These are phyloP conservation scores for Pyrochroa serraticornis DNA, from an alignment of 2,888 invertebrate species.

Conservation along the genomic window DNA sequence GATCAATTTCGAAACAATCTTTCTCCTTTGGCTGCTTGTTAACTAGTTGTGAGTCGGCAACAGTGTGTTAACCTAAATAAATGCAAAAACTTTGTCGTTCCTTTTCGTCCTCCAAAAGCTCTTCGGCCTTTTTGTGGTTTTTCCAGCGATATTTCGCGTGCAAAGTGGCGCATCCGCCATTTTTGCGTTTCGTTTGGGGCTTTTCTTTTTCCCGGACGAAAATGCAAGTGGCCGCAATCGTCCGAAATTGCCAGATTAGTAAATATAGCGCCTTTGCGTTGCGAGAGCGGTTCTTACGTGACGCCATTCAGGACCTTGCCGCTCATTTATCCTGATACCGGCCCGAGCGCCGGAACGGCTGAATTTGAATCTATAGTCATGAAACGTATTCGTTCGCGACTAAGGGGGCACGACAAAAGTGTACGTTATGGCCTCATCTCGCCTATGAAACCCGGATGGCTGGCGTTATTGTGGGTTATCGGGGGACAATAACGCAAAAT, in stretches of 20 bases:
- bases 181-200: background rate
- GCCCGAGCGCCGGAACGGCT: conserved; percentile 1
- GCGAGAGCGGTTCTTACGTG: too few species aligned
- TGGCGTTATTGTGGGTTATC: too few species aligned
- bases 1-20: too few species aligned
- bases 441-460: too few species aligned
- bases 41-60: background rate
- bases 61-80: too few species aligned
- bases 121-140: too few species aligned
- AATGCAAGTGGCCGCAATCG: background rate
- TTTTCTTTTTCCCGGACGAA: too few species aligned
- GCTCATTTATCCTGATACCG: conserved; percentile 22
- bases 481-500: too few species aligned
- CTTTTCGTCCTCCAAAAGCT: too few species aligned
- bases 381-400: conserved; percentile 12
- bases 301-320: background rate
- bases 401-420: conserved; percentile 16
- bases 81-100: too few species aligned
- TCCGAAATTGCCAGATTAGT: background rate
- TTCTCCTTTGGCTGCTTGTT: background rate
- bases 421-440: conserved; percentile 15
- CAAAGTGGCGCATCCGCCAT: background rate
- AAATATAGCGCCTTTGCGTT: background rate
- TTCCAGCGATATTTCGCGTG: background rate
- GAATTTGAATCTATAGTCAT: conserved; percentile 26